These are phyloP conservation scores for Antheraea pernyi DNA, from an alignment of 1,140 invertebrate genomes.

Conservation along the genomic window DNA sequence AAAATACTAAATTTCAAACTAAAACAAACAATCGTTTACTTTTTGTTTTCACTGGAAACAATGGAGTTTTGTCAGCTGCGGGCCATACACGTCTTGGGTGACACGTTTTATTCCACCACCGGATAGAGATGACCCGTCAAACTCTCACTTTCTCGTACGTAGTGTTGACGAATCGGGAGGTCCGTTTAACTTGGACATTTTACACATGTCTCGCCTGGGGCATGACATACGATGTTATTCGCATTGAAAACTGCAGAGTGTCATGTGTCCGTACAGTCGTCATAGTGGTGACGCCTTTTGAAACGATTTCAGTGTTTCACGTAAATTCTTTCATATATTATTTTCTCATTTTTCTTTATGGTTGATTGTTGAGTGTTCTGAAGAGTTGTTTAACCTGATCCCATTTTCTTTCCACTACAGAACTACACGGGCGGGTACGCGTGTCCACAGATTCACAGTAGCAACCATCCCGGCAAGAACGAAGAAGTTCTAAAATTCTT, in stretches of 20 bases:
- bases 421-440: too few relatives aligned
- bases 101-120: conserved; percentile 44
- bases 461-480: too few relatives aligned
- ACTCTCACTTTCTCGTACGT: conserved; percentile 10
- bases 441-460: too few relatives aligned
- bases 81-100: conserved; percentile 47
- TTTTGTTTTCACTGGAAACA: conserved; percentile 42
- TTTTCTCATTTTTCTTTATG: conserved; percentile 8
- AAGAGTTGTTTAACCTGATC: too few relatives aligned
- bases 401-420: too few relatives aligned
- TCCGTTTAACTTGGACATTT: conserved; percentile 43
- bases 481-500: too few relatives aligned
- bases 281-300: conserved; percentile 39
- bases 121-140: conserved; percentile 31
- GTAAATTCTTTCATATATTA: conserved; percentile 18
- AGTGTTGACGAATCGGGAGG: conserved; percentile 14
- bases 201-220: conserved; percentile 45
- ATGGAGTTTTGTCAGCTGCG: conserved; percentile 43
- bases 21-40: conserved; percentile 54
- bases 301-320: conserved; percentile 41
- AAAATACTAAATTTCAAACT: conserved; percentile 22
- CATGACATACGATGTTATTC: conserved; percentile 40
- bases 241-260: conserved; percentile 32
- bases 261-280: conserved; percentile 51
- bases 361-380: too few relatives aligned